Base-by-base conservation (phyloP, 2,113 vertebrate genomes). In the Epinephelus cyanopodus region DNA sequence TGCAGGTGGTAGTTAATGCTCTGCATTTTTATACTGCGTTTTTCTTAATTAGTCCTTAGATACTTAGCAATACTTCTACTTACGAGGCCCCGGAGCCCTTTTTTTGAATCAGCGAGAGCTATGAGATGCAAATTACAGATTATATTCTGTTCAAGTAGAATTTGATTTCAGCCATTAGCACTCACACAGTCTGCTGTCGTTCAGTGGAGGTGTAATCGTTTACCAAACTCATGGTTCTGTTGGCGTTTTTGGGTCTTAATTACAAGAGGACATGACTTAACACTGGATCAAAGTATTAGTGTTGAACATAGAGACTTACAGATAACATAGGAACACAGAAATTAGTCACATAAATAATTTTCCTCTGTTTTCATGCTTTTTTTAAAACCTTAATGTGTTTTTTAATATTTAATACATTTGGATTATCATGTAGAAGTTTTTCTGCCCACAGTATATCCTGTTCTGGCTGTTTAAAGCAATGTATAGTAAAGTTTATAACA, bases 21-120 rank as follows among this genome's bases (percentile, higher is more conserved):
- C 89, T 93, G 87, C 94, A 91, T 95, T 94, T 96, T 96, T 96
- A 94, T 95, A 93, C 79, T 33, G 77, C 78, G 18, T 82, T 90
- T 94, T 92, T 93, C 91, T 92, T 86, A 93, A 93, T 87, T 85
- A 74, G 79, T 84, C 63, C 45, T 79, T 87, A 14, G 19, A 69
- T 37, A 67, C 50, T 54, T 39, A 90, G 91, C 93, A 94, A 94
- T 95, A 94, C 92, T 85, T 89, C 42, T 45, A 45, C 47, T 45
- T 45, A 52, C 8, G 14, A 78, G 72, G 83, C 90, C 85, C 89
- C 80, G 58, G 85, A 84, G 71, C 65, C 54, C 64, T 13, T 54
- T 69, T 70, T 75, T 71, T 69, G 77, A 81, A 86, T 88, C 81
- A 70, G 73, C 63, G n/a, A 67, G 52, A 91, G 67, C 52, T 39